Evolutionary conservation across 2,113 vertebrate species (phyloP).

Genomic region (Myiozetetes cayanensis): DNA sequence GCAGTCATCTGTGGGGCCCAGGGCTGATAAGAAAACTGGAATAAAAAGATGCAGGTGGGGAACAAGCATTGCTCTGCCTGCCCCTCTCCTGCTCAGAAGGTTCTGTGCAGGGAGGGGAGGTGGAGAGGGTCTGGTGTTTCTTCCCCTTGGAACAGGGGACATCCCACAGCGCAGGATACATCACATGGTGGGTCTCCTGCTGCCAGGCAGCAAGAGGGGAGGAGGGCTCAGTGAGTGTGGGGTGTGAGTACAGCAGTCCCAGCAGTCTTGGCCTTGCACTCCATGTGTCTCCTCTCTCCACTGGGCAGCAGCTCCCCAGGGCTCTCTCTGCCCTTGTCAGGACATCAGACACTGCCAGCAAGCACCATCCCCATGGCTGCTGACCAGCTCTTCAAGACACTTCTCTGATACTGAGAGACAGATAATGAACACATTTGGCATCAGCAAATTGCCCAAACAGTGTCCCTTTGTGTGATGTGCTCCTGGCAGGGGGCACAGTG

Average conservation of each 20-base stretch:
- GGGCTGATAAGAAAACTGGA: not conserved
- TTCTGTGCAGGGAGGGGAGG: not conserved
- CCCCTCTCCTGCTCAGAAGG: not conserved
- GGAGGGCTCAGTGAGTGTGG: not conserved
- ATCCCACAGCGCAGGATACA: not conserved
- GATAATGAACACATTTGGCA: not conserved
- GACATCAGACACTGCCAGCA: not conserved
- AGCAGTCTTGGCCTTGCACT: not conserved
- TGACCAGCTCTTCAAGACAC: not conserved
- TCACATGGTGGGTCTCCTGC: not conserved
- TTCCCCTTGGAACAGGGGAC: not conserved
- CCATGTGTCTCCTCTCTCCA: not conserved
- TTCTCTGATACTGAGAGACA: not conserved
- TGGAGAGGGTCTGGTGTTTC: not conserved
- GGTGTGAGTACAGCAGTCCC: accelerated
- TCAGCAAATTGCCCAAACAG: not conserved
- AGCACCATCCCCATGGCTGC: not conserved
- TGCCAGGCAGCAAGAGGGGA: not conserved
- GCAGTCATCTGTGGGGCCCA: not conserved
- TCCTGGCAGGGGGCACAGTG: not conserved
- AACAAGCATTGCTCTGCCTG: not conserved
- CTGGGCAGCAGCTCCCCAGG: not conserved
- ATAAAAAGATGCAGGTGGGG: not conserved
- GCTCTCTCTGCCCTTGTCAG: conserved; percentile 6
- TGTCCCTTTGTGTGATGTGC: not conserved